Evolutionary conservation across 2,797 vertebrate genomes (phyloP), one percentile per base, ranked within the genome.

Genomic region (Pelobates cultripes): DNA sequence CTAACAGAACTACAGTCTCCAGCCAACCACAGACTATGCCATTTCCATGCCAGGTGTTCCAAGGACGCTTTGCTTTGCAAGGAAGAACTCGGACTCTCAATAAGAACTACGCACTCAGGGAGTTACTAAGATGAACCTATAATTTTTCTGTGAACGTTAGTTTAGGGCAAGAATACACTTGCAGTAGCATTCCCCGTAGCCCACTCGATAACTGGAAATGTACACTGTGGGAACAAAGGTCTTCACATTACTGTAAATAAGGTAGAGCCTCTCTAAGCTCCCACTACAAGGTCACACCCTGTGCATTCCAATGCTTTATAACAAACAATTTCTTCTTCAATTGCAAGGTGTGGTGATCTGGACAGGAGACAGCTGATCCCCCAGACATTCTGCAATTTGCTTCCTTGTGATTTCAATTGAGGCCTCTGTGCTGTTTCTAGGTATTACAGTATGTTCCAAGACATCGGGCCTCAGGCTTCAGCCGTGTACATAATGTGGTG

Each of bases 341-440:
- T 92, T 91, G 85, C 86, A 79, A 87, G 86, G 87, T 82, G 87
- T 89, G 89, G 86, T 81, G 53, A 85, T 89, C 89, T 87, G 88
- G 88, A 85, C 86, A 88, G 87, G 85, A 90, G 86, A 85, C 81
- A 83, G 87, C 81, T 89, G 88, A 91, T 85, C 85, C 85, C 85
- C 75, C 73, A 87, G 84, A 86, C 78, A 0, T n/a, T 60, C 61
- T 10, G 61, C 17, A 17, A 28, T 64, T 3, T 64, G 1, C 15
- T 60, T 60, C 57, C 12, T 60, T n/a, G 15, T n/a, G 57, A 4
- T 40, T 61, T 61, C 14, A 61, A 5, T 61, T 8, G 13, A 61
- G 4, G 15, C 14, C 57, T 61, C 57, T 51, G 7, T 57, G 55
- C 55, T 57, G 55, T 57, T 57, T 12, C 14, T 12, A 57, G 55